A percentile compares a stretch with the other conserved stretches of the same genome.
phyloP scores from a whole-genome alignment of 2,113 vertebrate genomes.

The Vombatus ursinus region DNA sequence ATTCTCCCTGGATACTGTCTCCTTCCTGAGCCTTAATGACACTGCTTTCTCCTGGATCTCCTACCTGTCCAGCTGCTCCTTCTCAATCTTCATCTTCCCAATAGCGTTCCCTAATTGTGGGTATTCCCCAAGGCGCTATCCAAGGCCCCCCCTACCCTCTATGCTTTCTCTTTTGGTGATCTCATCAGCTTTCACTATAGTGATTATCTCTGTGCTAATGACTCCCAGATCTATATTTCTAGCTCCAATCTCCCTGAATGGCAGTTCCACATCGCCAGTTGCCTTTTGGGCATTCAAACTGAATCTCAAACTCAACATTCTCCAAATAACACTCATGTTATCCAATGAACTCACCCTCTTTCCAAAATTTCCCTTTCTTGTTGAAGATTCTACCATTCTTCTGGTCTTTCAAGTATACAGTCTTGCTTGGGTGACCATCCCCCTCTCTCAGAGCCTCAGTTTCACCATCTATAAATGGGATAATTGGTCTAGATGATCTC shows the following conservation, averaged over 20 bases:
- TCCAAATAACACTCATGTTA: neutral
- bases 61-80: neutral
- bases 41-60: neutral
- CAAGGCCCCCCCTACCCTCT: no score
- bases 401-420: no score
- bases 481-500: neutral
- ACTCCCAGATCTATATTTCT: no score
- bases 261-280: neutral
- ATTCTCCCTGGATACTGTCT: neutral
- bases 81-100: neutral
- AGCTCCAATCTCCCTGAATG: neutral
- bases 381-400: neutral
- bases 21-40: neutral
- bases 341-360: neutral
- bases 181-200: no score
- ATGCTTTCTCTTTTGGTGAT: neutral
- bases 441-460: neutral
- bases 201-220: no score
- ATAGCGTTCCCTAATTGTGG: neutral
- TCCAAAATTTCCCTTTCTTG: neutral
- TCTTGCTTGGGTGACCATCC: no score
- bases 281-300: neutral
- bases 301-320: neutral
- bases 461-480: neutral
- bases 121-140: neutral